Conservation (phyloP, 2,797 vertebrate genomes). For the Pseudotriccus pelzelni region DNA sequence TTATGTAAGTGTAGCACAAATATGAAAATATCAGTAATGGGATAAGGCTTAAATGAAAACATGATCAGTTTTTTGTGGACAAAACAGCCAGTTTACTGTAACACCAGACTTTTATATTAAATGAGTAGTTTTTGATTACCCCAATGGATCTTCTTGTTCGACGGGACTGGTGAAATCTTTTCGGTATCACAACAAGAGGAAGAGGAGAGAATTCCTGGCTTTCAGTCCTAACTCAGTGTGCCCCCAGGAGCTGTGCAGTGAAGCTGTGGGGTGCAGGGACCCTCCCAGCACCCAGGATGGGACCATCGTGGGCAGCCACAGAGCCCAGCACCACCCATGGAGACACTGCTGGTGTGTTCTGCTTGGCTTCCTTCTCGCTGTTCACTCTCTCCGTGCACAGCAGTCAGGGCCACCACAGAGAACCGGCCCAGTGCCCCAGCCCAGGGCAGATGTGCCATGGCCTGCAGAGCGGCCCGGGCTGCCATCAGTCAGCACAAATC, state of each 20-base stretch:
- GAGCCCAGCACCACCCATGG: background rate
- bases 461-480: background rate
- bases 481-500: slow-evolving; percentile 2
- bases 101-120: background rate
- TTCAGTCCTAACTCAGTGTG: background rate
- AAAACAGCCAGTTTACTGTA: background rate
- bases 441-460: background rate
- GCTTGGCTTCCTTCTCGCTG: background rate
- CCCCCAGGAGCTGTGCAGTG: background rate
- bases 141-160: background rate
- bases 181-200: background rate
- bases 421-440: background rate
- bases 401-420: background rate
- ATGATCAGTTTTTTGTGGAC: background rate
- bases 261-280: background rate
- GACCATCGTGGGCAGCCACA: background rate
- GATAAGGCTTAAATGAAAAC: background rate
- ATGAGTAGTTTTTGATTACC: background rate
- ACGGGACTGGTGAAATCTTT: background rate
- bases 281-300: background rate
- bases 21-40: background rate
- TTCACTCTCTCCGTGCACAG: background rate
- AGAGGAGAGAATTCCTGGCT: background rate
- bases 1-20: background rate
- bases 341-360: background rate